A percentile compares a stretch with the other conserved stretches of the same genome.
Evolutionary conservation across 2,888 invertebrate genomes (phyloP).

Genomic region (Zonitis immaculata): DNA sequence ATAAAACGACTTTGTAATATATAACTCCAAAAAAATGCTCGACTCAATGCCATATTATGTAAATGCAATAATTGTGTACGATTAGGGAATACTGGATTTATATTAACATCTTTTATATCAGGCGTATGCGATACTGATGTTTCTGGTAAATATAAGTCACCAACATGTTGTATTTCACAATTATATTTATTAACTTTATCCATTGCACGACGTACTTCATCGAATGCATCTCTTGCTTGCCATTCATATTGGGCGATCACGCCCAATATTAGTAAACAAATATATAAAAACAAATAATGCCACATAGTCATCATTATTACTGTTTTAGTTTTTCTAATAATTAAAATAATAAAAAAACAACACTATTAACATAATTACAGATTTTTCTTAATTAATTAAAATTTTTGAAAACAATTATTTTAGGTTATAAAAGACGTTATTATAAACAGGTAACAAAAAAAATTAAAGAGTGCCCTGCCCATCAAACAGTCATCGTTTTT

Average conservation of each 20-base stretch:
- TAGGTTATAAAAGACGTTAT: neutral
- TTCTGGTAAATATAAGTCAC: slow-evolving; percentile 76
- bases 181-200: slow-evolving; percentile 82
- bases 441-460: neutral
- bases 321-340: neutral
- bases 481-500: slow-evolving; percentile 23
- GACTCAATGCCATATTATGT: slow-evolving; percentile 93
- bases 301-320: slow-evolving; percentile 12
- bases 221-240: slow-evolving; percentile 86
- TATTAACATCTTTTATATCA: slow-evolving; percentile 89
- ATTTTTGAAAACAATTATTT: neutral
- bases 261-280: slow-evolving; percentile 31
- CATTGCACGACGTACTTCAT: slow-evolving; percentile 79
- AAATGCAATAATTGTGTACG: slow-evolving; percentile 87
- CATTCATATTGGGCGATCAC: slow-evolving; percentile 83
- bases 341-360: neutral
- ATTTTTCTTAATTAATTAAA: neutral
- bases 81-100: slow-evolving; percentile 92
- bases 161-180: slow-evolving; percentile 81
- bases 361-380: no score
- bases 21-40: slow-evolving; percentile 95
- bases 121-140: slow-evolving; percentile 88
- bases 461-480: slow-evolving; percentile 22
- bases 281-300: slow-evolving; percentile 9
- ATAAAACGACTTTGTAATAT: slow-evolving; percentile 86